Percentiles rank a stretch among this genome's conserved stretches.
Conservation (phyloP, 2,113 vertebrate species). For the Charadrius vociferus region DNA sequence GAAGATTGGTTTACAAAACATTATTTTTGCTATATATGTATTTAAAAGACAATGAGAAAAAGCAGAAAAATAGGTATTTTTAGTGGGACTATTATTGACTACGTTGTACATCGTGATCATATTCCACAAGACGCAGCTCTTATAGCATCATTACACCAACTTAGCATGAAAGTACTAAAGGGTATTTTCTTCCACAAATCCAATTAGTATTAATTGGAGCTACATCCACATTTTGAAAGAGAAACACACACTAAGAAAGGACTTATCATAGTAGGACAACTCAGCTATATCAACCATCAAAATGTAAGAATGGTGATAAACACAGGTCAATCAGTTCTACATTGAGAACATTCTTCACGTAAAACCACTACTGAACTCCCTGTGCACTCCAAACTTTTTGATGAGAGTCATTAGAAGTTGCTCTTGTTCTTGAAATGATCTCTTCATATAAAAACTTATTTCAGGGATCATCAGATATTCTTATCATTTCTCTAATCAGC, state of each 20-base stretch:
- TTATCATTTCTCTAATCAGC: background rate
- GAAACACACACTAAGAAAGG: background rate
- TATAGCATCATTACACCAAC: background rate
- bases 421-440: background rate
- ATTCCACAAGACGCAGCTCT: background rate
- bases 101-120: background rate
- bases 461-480: background rate
- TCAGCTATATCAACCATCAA: background rate
- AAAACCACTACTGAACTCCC: background rate
- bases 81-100: background rate
- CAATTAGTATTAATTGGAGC: constrained; percentile 31
- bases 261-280: background rate
- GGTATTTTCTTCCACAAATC: constrained; percentile 33
- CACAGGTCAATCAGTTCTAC: background rate
- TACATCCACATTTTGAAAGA: constrained; percentile 19
- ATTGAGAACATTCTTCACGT: background rate
- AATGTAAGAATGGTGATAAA: background rate
- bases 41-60: background rate
- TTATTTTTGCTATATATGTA: background rate
- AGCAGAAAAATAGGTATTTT: background rate
- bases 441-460: background rate
- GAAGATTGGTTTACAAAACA: background rate
- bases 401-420: background rate
- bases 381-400: background rate
- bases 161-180: background rate